Base-by-base conservation (phyloP, 1,140 invertebrate species). In the Monochamus saltuarius region DNA sequence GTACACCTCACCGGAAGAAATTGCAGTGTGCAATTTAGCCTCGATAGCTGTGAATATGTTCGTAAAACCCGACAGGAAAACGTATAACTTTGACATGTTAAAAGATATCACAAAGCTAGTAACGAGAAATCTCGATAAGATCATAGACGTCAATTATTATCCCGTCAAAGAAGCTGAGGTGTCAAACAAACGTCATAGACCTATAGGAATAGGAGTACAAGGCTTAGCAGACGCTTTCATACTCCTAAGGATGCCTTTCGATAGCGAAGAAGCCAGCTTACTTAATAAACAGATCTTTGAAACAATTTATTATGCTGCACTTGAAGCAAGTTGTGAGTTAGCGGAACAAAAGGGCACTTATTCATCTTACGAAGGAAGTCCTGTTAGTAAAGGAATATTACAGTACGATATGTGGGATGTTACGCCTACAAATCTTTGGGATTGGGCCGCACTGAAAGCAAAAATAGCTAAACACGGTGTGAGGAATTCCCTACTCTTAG, bases 321-420 rank as follows among this genome's bases (percentile, higher is more conserved):
- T 99, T 61, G 95, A 99, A 79, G 91, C 95, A 0, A 98, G 94
- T 75, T 98, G 94, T 81, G 96, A 99, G 80, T 78, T 99, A 46
- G 95, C 98, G 10, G 83, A 95, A 76, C 84, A 87, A 73, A 75
- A 85, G 60, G 97, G 97, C 7, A 77, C 88, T 0, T 99, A 99
- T 75, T 89, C 93, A 72, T 94, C 94, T 0, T 99, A 98, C 75
- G 74, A 85, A 72, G 96, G 97, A 8, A 88, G 84, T 64, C 97
- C 97, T 14, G 91, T 92, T 9, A 98, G 95, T 74, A 89, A 97
- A 83, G 97, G 97, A 58, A 93, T 98, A 67, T 80, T 99, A 11
- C 98, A 99, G 77, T 96, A 94, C 76, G 97, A 99, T 68, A 98
- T 99, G 97, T 99, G 97, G 97, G 80, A 89, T 72, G 89, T 92